These are phyloP conservation scores for Erebia epiphron DNA, from an alignment of 2,888 invertebrate genomes.

Conservation along the genomic window DNA sequence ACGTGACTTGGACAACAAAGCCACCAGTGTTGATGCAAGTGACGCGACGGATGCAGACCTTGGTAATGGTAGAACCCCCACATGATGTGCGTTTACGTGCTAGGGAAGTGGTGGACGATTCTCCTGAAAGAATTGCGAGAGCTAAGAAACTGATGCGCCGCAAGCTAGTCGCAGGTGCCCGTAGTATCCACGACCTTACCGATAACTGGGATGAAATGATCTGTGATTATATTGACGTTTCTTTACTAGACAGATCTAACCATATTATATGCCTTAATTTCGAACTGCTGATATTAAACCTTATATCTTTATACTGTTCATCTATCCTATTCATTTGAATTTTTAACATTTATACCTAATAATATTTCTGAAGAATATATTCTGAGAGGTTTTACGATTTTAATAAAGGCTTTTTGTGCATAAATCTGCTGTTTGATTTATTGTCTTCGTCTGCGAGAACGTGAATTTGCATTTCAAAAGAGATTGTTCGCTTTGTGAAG, in stretches of 20 bases:
- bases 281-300: background rate
- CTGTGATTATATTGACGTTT: slow-evolving; percentile 70
- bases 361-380: background rate
- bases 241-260: slow-evolving; percentile 46
- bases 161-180: slow-evolving; percentile 61
- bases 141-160: slow-evolving; percentile 67
- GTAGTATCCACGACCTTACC: slow-evolving; percentile 63
- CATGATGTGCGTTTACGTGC: slow-evolving; percentile 50
- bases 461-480: background rate
- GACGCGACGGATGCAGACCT: slow-evolving; percentile 56
- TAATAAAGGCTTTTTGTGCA: background rate
- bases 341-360: background rate
- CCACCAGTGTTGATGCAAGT: slow-evolving; percentile 70
- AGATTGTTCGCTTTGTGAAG: background rate
- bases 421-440: background rate
- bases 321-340: background rate
- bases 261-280: background rate
- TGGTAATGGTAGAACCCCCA: slow-evolving; percentile 65
- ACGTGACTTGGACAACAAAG: slow-evolving; percentile 50
- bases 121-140: slow-evolving; percentile 53
- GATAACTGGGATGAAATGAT: slow-evolving; percentile 71
- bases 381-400: background rate
- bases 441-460: background rate
- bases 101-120: slow-evolving; percentile 51
- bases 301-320: background rate